phyloP scores from a whole-genome alignment of 2,888 invertebrate species.

The Ceriagrion tenellum region DNA sequence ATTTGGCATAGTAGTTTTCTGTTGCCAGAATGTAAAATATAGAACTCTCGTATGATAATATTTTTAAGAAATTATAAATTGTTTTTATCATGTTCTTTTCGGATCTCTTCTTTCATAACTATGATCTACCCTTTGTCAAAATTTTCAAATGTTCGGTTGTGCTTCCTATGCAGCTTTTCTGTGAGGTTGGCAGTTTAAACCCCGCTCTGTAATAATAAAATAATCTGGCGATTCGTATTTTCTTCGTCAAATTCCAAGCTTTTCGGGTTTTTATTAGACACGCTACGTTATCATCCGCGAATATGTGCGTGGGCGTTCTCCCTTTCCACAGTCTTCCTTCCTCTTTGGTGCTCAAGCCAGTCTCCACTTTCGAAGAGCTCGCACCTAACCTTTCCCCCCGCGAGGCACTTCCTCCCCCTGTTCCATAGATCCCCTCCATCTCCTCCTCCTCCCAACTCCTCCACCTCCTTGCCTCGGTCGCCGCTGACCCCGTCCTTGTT shows the following conservation, averaged over 20 bases:
- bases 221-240: background rate
- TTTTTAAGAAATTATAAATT: no score
- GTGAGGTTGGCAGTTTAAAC: no score
- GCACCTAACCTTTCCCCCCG: background rate
- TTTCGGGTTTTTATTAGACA: no score
- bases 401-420: background rate
- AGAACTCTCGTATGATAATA: no score
- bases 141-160: no score
- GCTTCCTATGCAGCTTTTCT: no score
- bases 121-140: no score
- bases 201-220: no score
- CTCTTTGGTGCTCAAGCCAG: background rate
- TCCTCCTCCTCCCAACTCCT: background rate
- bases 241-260: background rate
- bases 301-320: background rate
- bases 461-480: background rate
- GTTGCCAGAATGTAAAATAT: background rate
- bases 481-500: constrained; percentile 40
- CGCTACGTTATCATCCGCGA: background rate
- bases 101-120: no score
- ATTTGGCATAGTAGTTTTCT: no score
- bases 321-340: background rate
- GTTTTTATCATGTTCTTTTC: no score
- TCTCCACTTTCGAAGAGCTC: background rate
- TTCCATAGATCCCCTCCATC: background rate